Percentiles rank a stretch among this genome's conserved stretches.
Conservation (phyloP, 2,888 invertebrate genomes). For the Cephus spinipes region DNA sequence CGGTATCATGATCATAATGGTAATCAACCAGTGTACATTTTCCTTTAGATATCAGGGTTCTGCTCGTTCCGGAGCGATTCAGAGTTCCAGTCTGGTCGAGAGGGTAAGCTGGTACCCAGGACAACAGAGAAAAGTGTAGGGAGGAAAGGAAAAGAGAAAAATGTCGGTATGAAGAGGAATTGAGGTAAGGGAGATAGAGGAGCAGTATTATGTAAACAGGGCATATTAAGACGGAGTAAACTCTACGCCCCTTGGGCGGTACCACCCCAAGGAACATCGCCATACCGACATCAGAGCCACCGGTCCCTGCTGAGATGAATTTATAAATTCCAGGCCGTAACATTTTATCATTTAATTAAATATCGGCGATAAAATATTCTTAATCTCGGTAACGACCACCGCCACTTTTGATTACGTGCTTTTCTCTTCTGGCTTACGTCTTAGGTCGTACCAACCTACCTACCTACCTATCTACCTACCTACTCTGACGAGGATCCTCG, state of each 20-base stretch:
- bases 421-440: constrained; percentile 1
- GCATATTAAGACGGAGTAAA: constrained; percentile 23
- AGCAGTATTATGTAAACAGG: constrained; percentile 31
- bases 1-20: constrained; percentile 40
- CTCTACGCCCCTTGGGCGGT: constrained; percentile 14
- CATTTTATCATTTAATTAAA: constrained; percentile 54
- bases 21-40: constrained; percentile 39
- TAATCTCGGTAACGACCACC: constrained; percentile 50
- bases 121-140: constrained; percentile 12
- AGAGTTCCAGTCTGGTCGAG: constrained; percentile 11
- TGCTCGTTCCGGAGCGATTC: constrained; percentile 18
- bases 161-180: neutral
- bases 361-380: constrained; percentile 54
- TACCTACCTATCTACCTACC: neutral
- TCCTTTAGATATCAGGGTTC: constrained; percentile 30
- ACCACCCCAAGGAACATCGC: constrained; percentile 1
- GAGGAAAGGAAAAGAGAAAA: neutral
- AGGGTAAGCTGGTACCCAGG: constrained; percentile 10
- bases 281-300: constrained; percentile 3
- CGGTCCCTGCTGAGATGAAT: constrained; percentile 34
- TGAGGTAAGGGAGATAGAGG: constrained; percentile 1
- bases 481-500: neutral
- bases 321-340: constrained; percentile 43
- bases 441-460: constrained; percentile 2
- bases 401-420: constrained; percentile 30